Base-by-base conservation (phyloP, 2,797 vertebrate species). In the Xenentodon cancila region DNA sequence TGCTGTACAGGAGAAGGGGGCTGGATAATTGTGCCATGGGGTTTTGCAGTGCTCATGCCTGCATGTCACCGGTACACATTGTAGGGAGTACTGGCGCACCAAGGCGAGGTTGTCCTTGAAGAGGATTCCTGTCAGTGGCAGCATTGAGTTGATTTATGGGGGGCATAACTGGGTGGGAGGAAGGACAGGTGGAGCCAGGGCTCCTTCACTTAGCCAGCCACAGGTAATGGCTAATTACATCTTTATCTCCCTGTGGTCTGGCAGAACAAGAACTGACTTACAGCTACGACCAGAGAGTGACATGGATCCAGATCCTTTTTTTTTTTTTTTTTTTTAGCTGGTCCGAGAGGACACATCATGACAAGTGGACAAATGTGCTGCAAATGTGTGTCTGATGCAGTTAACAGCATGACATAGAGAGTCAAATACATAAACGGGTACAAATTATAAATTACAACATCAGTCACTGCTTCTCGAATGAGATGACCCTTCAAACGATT, bases 81-180 rank as follows among this genome's bases (percentile, higher is more conserved):
- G 71, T 57, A 65, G 76, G 56, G 78, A 76, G 78, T 20, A 73
- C 66, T 40, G 62, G 67, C 58, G 63, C 72, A 79, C 77, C 80
- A 61, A 84, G 76, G 77, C 71, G 53, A 84, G 68, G 64, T 71
- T 75, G 91, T 91, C 92, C 93, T 93, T 92, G 87, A 90, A 89
- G 89, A 89, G 89, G 85, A 89, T 88, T 85, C 85, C 90, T 90
- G 91, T 91, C 92, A 92, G 80, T 15, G 84, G 73, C 85, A 65
- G 88, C 90, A 87, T 88, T 91, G 89, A 89, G 88, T 90, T 93
- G 92, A 93, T 93, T 93, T 92, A 93, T 92, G 85, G 85, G 87
- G 81, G 84, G 80, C 77, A 85, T 87, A 87, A 82, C 59, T 55
- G 76, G 83, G 82, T 87, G 89, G 84, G 85, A 76, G 91, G 88